A percentile compares a stretch with the other conserved stretches of the same genome.
phyloP scores from a whole-genome alignment of 30 jellyfish, hydroid and myxozoan genomes.

The Clytia hemisphaerica region DNA sequence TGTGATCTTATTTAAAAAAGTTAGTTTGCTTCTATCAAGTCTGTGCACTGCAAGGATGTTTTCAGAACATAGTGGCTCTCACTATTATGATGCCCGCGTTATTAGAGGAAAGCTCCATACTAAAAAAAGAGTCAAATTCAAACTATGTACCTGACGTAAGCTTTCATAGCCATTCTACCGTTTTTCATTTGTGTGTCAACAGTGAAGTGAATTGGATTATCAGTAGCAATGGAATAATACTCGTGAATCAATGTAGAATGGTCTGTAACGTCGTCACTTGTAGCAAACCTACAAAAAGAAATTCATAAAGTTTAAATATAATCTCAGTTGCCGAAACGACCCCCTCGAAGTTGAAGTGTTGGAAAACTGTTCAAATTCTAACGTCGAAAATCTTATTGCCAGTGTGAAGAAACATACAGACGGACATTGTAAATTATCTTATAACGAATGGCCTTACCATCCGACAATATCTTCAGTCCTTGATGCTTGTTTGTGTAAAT shows the following conservation, averaged over 20 bases:
- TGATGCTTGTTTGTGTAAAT: constrained; percentile 67
- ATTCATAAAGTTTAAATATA: not conserved
- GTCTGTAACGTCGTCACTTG: constrained; percentile 88
- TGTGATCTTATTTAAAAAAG: too few relatives aligned
- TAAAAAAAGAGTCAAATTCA: too few relatives aligned
- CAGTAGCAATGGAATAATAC: constrained; percentile 67
- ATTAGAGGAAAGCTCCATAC: too few relatives aligned
- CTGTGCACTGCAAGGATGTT: too few relatives aligned
- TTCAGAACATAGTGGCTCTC: too few relatives aligned
- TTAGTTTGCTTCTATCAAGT: too few relatives aligned
- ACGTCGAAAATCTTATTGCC: not conserved
- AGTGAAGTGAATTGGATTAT: constrained; percentile 77
- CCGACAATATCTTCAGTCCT: constrained; percentile 89
- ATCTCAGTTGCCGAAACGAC: not conserved
- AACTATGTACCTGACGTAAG: constrained; percentile 62
- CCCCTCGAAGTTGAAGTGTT: not conserved
- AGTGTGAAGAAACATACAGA: not conserved
- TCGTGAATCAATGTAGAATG: constrained; percentile 87
- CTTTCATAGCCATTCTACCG: constrained; percentile 72
- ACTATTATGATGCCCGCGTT: too few relatives aligned
- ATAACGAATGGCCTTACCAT: constrained; percentile 40
- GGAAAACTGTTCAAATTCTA: not conserved
- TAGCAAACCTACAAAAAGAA: constrained; percentile 73
- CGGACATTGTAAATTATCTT: not conserved
- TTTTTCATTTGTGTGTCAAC: constrained; percentile 78